Evolutionary conservation across 2,888 invertebrate genomes (phyloP).

Genomic region (Drosophila tanythrix): DNA sequence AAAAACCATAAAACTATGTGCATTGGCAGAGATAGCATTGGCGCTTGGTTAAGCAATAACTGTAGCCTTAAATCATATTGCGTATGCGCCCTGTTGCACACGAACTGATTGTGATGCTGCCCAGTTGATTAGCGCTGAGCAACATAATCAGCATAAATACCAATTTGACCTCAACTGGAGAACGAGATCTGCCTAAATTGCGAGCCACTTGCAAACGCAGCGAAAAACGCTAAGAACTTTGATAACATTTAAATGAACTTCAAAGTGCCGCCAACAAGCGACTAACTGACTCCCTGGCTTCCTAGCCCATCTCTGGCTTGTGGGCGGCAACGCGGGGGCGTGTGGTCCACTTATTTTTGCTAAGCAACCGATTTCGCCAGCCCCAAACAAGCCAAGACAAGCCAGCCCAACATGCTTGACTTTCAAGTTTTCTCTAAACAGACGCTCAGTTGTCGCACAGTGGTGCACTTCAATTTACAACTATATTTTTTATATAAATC

Average conservation of each 20-base stretch:
- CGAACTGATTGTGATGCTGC: constrained; percentile 1
- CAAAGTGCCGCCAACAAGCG: constrained; percentile 74
- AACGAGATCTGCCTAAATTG: constrained; percentile 34
- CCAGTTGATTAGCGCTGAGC: constrained; percentile 45
- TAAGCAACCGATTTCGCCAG: constrained; percentile 51
- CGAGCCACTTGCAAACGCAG: constrained; percentile 76
- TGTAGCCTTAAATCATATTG: constrained; percentile 61
- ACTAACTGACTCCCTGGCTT: constrained; percentile 43
- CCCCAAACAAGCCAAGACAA: constrained; percentile 7
- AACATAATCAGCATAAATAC: constrained; percentile 48
- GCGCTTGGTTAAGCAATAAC: constrained; percentile 61
- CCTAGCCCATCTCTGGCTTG: not conserved
- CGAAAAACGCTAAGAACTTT: constrained; percentile 69
- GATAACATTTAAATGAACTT: constrained; percentile 82
- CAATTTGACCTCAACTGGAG: not conserved
- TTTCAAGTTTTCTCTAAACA: constrained; percentile 48
- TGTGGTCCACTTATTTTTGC: constrained; percentile 40
- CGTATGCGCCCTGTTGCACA: constrained; percentile 72
- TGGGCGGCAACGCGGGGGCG: constrained; percentile 26
- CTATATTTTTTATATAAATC: not conserved
- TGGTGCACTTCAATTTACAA: constrained; percentile 13
- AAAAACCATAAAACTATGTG: constrained; percentile 50
- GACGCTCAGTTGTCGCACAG: constrained; percentile 28
- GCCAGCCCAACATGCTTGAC: constrained; percentile 22
- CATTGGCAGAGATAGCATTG: constrained; percentile 30